These are phyloP conservation scores for Papilio demoleus DNA, from an alignment of 2,888 invertebrate genomes.

Conservation along the genomic window DNA sequence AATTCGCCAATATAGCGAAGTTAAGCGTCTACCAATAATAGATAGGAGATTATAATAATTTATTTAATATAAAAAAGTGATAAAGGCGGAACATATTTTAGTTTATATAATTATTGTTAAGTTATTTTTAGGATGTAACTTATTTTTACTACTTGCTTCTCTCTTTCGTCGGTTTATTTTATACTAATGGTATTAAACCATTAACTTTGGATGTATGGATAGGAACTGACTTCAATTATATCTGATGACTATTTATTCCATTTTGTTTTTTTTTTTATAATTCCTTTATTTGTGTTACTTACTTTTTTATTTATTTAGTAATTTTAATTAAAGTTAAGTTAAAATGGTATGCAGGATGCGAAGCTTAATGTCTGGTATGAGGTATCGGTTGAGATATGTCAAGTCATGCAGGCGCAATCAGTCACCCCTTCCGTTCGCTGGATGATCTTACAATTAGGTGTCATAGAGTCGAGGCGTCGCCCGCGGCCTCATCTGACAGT, in stretches of 20 bases:
- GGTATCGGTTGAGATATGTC: constrained; percentile 58
- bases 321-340: background rate
- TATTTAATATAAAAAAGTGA: no score
- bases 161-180: no score
- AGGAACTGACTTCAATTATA: no score
- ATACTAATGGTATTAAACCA: no score
- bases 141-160: no score
- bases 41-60: constrained; percentile 16
- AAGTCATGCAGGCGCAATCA: constrained; percentile 72
- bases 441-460: constrained; percentile 75
- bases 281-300: no score
- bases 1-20: constrained; percentile 46
- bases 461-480: constrained; percentile 71
- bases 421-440: constrained; percentile 66
- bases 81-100: background rate
- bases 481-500: constrained; percentile 74
- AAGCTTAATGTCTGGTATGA: constrained; percentile 49
- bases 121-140: no score
- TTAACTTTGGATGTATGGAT: no score
- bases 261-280: background rate
- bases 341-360: constrained; percentile 41
- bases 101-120: no score
- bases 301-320: constrained; percentile 3
- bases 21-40: constrained; percentile 37
- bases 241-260: no score